Evolutionary conservation across 2,797 vertebrate genomes (phyloP).

Genomic region (Esox masquinongy): DNA sequence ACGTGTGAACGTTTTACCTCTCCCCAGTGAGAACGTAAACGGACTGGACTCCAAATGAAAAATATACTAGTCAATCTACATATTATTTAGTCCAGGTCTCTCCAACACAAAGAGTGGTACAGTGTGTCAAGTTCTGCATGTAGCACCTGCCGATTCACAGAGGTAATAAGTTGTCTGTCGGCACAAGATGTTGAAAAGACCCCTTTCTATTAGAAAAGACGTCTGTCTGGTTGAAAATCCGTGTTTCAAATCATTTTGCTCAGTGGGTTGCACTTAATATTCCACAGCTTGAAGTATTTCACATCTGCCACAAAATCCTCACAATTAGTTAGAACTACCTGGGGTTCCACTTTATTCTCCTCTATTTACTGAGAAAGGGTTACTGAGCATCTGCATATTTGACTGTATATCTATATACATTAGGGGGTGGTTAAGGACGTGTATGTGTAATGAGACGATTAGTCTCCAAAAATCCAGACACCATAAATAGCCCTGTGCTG

Average conservation of each 20-base stretch:
- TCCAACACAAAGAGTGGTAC: too few species aligned
- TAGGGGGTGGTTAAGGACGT: background rate
- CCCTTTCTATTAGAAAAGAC: background rate
- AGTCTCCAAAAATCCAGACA: background rate
- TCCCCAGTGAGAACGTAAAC: background rate
- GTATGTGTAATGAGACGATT: conserved; percentile 10
- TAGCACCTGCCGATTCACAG: conserved; percentile 15
- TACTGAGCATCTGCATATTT: background rate
- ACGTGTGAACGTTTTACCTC: background rate
- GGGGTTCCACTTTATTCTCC: background rate
- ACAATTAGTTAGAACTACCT: background rate
- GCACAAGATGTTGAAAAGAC: too few species aligned
- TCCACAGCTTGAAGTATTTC: background rate
- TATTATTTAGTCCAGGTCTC: background rate
- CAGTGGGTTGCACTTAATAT: too few species aligned
- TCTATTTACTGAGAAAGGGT: conserved; percentile 13
- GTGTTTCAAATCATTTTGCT: too few species aligned
- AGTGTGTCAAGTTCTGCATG: background rate
- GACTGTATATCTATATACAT: background rate
- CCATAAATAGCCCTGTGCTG: background rate
- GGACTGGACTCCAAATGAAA: conserved; percentile 21
- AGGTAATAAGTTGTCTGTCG: background rate
- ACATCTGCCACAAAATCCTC: background rate
- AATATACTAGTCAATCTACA: background rate
- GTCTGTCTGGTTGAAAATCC: too few species aligned